Base-by-base conservation (phyloP, 2,113 vertebrate genomes). In the Oryzias melastigma region DNA sequence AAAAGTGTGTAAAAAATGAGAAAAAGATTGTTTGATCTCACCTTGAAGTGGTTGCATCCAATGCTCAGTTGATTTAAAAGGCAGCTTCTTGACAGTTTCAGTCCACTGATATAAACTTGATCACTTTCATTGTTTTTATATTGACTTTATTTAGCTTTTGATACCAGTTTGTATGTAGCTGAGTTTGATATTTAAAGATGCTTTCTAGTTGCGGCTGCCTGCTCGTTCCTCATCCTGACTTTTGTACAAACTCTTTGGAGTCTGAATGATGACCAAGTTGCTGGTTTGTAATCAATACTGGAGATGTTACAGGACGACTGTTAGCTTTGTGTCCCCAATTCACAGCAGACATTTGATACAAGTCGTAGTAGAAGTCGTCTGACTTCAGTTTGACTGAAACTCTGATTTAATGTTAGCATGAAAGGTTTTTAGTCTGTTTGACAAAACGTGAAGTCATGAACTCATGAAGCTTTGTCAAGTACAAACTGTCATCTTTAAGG, bases 141-240 rank as follows among this genome's bases (percentile, higher is more conserved):
- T 54, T 16, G n/a, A 47, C 43, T 35, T 77, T 70, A 24, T 57
- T 65, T 18, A 61, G 19, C 49, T 64, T 73, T 67, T 73, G 60
- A 19, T 68, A 58, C 71, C 27, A 52, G 22, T 71, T 71, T 49
- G 29, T 58, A 65, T 61, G 73, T 73, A 82, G 77, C 58, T 53
- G 48, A 41, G 24, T 73, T 63, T 73, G 4, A 75, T 54, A 65
- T 76, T 47, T 54, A 29, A 58, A 46, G 25, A 61, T 35, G 35
- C 35, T 20, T 53, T n/a, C 10, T 47, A 65, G 35, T 72, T 15
- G 49, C 46, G 46, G 50, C 17, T 44, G 18, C 29, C 27, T 48
- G 52, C 20, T 49, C 43, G 29, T 52, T 44, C 29, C 46, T 46
- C 19, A 13, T 55, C 56, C 16, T 24, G 45, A 54, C 14, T 4